Conservation (phyloP, 2,113 vertebrate species). For the Aviceda subcristata region DNA sequence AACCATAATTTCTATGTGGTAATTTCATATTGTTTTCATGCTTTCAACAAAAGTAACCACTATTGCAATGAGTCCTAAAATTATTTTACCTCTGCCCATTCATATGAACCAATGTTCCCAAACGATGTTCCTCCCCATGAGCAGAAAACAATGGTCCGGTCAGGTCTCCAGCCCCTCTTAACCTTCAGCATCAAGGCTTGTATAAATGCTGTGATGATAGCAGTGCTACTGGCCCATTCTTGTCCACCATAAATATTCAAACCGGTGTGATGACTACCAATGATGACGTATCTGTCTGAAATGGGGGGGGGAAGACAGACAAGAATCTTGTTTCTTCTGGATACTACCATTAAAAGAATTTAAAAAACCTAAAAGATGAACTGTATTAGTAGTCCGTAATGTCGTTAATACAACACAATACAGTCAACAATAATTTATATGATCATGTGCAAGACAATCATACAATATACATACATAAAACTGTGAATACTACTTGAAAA, state of each 20-base stretch:
- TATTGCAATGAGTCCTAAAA: not conserved
- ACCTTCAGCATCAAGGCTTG: conserved; percentile 78
- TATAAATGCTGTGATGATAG: conserved; percentile 84
- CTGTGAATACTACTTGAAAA: not conserved
- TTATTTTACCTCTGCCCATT: conserved; percentile 91
- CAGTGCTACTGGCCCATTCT: conserved; percentile 81
- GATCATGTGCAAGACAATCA: not conserved
- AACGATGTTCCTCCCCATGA: conserved; percentile 87
- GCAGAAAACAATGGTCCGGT: conserved; percentile 87
- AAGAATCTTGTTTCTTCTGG: not conserved
- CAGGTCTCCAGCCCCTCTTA: conserved; percentile 84
- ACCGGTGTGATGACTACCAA: conserved; percentile 82
- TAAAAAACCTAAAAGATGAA: not conserved
- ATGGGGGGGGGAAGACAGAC: not conserved
- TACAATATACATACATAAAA: not conserved
- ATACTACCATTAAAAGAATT: not conserved
- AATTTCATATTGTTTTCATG: rapidly evolving
- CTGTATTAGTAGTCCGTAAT: not conserved
- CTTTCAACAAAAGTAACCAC: not conserved
- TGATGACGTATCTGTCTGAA: conserved; percentile 86
- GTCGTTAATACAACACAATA: not conserved
- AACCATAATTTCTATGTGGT: not conserved
- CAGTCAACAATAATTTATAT: not conserved
- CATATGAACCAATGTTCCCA: conserved; percentile 89
- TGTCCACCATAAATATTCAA: conserved; percentile 49